These are phyloP conservation scores for Onthophagus sagittarius DNA, from an alignment of 2,888 invertebrate genomes.

Conservation along the genomic window DNA sequence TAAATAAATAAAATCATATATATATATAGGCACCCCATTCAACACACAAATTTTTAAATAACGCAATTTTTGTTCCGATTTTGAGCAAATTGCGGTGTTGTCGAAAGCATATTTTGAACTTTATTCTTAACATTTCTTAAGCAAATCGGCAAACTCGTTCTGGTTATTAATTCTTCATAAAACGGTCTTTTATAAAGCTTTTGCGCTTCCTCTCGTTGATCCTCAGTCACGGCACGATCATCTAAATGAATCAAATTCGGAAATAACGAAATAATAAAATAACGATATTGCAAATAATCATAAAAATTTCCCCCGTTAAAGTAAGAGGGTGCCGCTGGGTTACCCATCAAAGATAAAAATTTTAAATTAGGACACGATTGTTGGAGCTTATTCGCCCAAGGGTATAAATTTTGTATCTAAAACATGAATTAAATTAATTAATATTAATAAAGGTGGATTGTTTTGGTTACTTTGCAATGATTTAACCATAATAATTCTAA, in stretches of 20 bases:
- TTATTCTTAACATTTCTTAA: constrained; percentile 37
- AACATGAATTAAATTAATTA: constrained; percentile 39
- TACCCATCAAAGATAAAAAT: constrained; percentile 81
- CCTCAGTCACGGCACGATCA: constrained; percentile 63
- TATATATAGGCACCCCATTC: no score
- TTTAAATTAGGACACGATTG: constrained; percentile 69
- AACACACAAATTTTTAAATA: constrained; percentile 21
- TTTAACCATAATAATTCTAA: constrained; percentile 75
- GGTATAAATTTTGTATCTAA: constrained; percentile 58
- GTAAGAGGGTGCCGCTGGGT: constrained; percentile 74
- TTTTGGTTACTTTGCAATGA: no score
- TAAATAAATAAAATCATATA: no score
- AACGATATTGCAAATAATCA: constrained; percentile 71
- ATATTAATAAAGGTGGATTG: no score
- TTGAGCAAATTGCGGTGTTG: constrained; percentile 27
- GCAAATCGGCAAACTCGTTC: constrained; percentile 37
- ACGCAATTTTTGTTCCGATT: constrained; percentile 31
- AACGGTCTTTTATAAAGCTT: constrained; percentile 61
- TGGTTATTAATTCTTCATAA: constrained; percentile 50
- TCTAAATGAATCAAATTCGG: constrained; percentile 66
- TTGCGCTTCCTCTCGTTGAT: constrained; percentile 61
- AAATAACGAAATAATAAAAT: constrained; percentile 71
- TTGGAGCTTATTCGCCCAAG: constrained; percentile 68
- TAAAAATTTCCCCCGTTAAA: constrained; percentile 72
- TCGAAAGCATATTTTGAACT: constrained; percentile 33